These are phyloP conservation scores for Acipenser transmontanus DNA, from an alignment of 2,797 vertebrate species.

Conservation along the genomic window DNA sequence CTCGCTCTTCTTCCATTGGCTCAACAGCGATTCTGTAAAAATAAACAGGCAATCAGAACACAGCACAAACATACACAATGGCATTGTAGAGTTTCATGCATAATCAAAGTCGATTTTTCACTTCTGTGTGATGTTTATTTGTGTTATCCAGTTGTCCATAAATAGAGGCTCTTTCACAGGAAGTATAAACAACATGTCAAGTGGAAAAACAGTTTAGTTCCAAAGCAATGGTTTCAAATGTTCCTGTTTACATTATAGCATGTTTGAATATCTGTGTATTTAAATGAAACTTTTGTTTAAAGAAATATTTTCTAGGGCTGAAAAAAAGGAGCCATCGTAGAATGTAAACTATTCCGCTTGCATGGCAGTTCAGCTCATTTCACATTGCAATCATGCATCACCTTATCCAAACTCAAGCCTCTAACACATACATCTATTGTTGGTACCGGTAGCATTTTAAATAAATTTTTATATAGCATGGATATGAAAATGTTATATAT, in stretches of 20 bases:
- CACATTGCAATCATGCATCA: constrained; percentile 25
- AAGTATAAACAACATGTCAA: constrained; percentile 88
- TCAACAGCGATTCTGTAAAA: constrained; percentile 83
- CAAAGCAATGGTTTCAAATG: constrained; percentile 76
- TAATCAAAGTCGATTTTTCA: constrained; percentile 95
- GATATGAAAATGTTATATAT: too few relatives aligned
- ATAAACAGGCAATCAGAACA: constrained; percentile 98
- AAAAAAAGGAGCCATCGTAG: constrained; percentile 5
- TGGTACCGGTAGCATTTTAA: neutral
- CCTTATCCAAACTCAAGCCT: constrained; percentile 18
- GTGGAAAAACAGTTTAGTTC: constrained; percentile 78
- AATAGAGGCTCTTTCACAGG: constrained; percentile 89
- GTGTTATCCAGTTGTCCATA: constrained; percentile 88
- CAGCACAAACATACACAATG: constrained; percentile 85
- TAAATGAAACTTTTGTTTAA: constrained; percentile 29
- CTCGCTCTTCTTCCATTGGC: constrained; percentile 83
- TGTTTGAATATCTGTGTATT: constrained; percentile 72
- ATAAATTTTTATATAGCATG: too few relatives aligned
- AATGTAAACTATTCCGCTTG: constrained; percentile 37
- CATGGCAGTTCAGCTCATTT: constrained; percentile 30
- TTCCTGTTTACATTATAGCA: constrained; percentile 92
- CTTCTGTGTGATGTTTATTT: constrained; percentile 88
- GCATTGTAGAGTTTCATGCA: constrained; percentile 83
- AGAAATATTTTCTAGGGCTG: constrained; percentile 6
- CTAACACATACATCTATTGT: constrained; percentile 15